Evolutionary conservation across 2,888 invertebrate genomes (phyloP), one percentile per base, ranked within the genome.

Genomic region (Hemistola chrysoprasaria): DNA sequence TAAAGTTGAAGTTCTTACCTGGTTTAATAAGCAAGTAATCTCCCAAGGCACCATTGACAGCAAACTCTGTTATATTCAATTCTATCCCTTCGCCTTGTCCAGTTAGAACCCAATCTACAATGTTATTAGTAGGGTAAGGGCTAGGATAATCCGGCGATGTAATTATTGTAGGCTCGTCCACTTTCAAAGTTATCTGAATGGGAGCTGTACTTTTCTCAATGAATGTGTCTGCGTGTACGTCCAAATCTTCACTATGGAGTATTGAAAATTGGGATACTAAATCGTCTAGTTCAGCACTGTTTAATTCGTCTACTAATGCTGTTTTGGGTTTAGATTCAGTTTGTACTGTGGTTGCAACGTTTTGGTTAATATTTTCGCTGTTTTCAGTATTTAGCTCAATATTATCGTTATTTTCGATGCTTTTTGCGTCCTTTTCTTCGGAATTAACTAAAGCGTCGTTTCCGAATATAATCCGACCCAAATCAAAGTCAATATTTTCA

Each of bases 11-110:
- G 1, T 7, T 16, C 40, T 59, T 63, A 87, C 90, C 89, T 62
- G 90, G 89, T 62, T 78, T 84, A 0, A 90, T 59, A 8, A 88
- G 55, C 4, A 90, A 59, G 40, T 82, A 89, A 45, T 89, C 81
- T 1, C 77, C 78, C 0, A 66, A 6, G 6, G 59, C 64, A 1
- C 86, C 80, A 26, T 80, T 83, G 1, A 89, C 55, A 6, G 59
- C 56, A 6, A 88, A 74, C 20, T 78, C 71, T 0, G 83, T 84
- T 1, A 90, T 56, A 32, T 85, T 88, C 20, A 90, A 41, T 47
- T 90, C 89, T 2, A 90, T 79, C 1, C 89, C 89, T 7, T 53
- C 51, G 1, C 87, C 88, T 1, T 77, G 68, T 0, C 84, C 86
- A 11, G 75, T 67, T 2, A 87, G 56, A 5, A 82, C 56, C 82